Conservation (phyloP, 2,888 invertebrate species). For the Limnephilus lunatus region DNA sequence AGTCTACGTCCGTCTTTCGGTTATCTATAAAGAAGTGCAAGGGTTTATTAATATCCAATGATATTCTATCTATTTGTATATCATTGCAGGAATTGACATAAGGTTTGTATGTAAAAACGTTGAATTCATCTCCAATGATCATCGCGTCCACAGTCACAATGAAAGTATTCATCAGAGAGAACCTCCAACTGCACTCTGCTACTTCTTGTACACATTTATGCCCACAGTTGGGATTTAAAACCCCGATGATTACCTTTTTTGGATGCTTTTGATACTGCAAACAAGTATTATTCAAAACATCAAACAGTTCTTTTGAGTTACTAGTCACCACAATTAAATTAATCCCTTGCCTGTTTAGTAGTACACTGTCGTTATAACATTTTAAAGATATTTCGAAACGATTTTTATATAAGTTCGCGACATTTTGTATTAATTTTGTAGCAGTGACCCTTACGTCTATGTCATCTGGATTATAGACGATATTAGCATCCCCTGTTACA, state of each 20-base stretch:
- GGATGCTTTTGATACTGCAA: neutral
- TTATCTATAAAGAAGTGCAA: neutral
- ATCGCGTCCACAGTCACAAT: slow-evolving; percentile 20
- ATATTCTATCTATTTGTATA: neutral
- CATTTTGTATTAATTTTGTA: neutral
- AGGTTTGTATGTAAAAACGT: slow-evolving; percentile 32
- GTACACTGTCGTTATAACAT: neutral
- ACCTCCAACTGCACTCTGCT: slow-evolving; percentile 30
- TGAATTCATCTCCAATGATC: neutral
- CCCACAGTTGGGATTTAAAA: slow-evolving; percentile 37
- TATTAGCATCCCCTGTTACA: neutral
- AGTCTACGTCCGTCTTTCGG: neutral
- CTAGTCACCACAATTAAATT: neutral
- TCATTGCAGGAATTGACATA: neutral
- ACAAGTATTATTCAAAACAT: slow-evolving; percentile 29
- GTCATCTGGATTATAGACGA: neutral
- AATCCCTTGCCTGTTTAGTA: neutral
- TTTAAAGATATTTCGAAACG: neutral
- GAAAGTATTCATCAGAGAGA: slow-evolving; percentile 25
- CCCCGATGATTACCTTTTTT: neutral
- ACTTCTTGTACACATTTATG: neutral
- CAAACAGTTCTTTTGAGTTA: neutral
- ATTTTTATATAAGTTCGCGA: neutral
- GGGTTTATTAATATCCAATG: neutral
- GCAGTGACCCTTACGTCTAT: neutral